Conservation (phyloP, 2,797 vertebrate species). For the Halcyon smyrnensis region DNA sequence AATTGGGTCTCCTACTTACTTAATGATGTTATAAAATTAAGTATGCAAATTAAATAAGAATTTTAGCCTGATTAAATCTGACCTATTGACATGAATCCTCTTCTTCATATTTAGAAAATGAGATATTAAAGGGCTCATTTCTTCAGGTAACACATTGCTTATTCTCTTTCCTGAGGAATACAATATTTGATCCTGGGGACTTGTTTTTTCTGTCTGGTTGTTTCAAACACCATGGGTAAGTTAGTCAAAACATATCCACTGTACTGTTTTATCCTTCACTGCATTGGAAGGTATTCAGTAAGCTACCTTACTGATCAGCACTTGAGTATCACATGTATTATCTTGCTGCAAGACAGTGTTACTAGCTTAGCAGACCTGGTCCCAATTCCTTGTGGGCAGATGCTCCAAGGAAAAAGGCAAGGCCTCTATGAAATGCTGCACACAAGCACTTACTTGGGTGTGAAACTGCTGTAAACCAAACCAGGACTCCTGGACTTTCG, state of each 20-base stretch:
- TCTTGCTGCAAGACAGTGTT: background rate
- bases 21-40: background rate
- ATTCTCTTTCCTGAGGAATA: background rate
- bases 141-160: background rate
- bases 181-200: background rate
- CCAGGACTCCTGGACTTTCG: background rate
- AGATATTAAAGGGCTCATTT: background rate
- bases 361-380: background rate
- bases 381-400: background rate
- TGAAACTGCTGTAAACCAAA: background rate
- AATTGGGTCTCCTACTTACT: background rate
- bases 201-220: background rate
- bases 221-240: background rate
- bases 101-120: background rate
- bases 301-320: background rate
- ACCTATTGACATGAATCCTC: background rate
- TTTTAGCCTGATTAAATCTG: background rate
- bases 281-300: background rate
- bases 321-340: background rate
- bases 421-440: background rate
- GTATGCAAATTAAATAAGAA: background rate
- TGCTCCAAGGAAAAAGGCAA: background rate
- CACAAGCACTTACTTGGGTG: background rate
- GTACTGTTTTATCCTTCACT: background rate
- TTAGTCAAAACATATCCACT: background rate